Conservation (phyloP, 2,113 vertebrate species). For the Oophaga pumilio region DNA sequence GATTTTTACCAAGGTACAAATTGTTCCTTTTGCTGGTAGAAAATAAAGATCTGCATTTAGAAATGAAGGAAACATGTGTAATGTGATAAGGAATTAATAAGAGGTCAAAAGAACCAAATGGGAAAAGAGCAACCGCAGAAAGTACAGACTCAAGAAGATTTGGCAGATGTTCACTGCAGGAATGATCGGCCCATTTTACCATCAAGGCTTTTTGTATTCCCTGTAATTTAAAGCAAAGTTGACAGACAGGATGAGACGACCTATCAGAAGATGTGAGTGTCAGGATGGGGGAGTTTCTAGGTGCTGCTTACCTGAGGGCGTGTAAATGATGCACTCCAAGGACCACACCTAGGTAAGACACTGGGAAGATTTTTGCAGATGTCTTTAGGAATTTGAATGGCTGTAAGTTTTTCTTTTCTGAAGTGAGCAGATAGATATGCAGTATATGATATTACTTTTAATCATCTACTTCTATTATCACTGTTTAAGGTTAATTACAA, state of each 20-base stretch:
- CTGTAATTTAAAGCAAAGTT: not conserved
- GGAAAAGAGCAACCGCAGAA: not conserved
- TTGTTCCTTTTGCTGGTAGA: not conserved
- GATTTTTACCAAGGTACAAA: not conserved
- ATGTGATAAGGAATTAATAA: not conserved
- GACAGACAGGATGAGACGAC: not conserved
- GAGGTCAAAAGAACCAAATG: not conserved
- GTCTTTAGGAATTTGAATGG: not conserved
- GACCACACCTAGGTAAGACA: constrained; percentile 39
- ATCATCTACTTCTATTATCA: not conserved
- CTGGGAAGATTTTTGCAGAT: not conserved
- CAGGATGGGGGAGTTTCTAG: not conserved
- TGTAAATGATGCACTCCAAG: not conserved
- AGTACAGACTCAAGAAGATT: constrained; percentile 14
- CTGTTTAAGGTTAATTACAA: not conserved
- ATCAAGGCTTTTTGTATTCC: constrained; percentile 68
- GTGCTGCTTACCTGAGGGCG: constrained; percentile 47
- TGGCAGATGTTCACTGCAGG: not conserved
- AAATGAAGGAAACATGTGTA: not conserved
- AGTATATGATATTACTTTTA: not conserved
- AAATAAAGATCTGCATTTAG: not conserved
- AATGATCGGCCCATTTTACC: constrained; percentile 65
- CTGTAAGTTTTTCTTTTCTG: not conserved
- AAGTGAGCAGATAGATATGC: not conserved
- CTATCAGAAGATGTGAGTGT: not conserved